Base-by-base conservation (phyloP, 2,797 vertebrate species). In the Gephyroberyx darwinii region DNA sequence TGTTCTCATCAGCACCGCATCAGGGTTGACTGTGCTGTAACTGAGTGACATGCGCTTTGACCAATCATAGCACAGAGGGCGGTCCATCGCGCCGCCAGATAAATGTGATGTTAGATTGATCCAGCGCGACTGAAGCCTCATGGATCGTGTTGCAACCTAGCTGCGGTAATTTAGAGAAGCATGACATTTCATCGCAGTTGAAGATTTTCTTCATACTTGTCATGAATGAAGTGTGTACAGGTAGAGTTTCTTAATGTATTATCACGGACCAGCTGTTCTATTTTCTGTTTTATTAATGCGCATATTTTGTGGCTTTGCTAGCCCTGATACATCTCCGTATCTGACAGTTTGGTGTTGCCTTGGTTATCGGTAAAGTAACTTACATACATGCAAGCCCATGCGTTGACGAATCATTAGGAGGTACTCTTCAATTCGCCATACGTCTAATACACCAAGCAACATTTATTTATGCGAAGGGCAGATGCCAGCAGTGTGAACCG, bases 11-110 rank as follows among this genome's bases (percentile, higher is more conserved):
- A 73, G 77, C 57, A 64, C 35, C 74, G 56, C 14, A 22, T 0
- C 66, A 71, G 59, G 75, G 72, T 85, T 86, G 78, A 20, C 50
- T 84, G 74, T 80, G 35, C 56, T 2, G 51, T 14, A 6, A 39
- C 37, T 9, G 37, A 39, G 20, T 20, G 50, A 41, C 59, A 60
- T 19, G 50, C 1, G 0, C 2, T 14, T 57, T 8, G 61, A 43
- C 88, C 84, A 92, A 89, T 88, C 81, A 69, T 19, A 53, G 41
- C 2, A 0, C 17, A 71, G 78, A 0, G 17, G 81, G 87, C 65
- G 80, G 80, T 1, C 2, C 59, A 8, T 8, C 0, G 0, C 0
- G 4, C 0, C 65, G 22, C 64, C 16, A 9, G 37, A 0, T 33
- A 33, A 20, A 45, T 26, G 3, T 17, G 3, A 37, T 43, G 81